phyloP scores from a whole-genome alignment of 2,113 vertebrate genomes.

The Aramus guarauna region DNA sequence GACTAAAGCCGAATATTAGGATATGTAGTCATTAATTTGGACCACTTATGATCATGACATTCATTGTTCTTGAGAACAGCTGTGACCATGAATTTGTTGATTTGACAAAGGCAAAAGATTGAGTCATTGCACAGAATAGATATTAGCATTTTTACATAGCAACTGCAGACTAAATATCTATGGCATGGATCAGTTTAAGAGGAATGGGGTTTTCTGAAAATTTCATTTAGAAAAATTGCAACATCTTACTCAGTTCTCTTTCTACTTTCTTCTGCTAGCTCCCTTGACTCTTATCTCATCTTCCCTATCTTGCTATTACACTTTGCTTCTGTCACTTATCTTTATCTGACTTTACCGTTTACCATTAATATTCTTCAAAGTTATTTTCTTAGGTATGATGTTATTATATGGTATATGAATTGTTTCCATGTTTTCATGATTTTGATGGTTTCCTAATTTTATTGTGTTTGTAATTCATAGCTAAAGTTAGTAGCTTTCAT shows the following conservation, averaged over 20 bases:
- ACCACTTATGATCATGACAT: neutral
- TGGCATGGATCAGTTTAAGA: neutral
- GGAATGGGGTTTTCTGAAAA: neutral
- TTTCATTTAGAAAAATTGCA: neutral
- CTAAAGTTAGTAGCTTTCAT: neutral
- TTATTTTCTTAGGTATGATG: neutral
- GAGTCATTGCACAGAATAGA: neutral
- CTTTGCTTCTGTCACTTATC: neutral
- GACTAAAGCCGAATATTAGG: neutral
- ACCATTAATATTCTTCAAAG: neutral
- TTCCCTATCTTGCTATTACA: neutral
- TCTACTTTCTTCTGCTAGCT: neutral
- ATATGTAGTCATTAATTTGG: neutral
- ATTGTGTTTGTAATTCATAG: neutral
- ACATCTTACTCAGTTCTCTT: neutral
- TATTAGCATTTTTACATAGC: neutral
- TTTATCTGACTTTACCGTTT: neutral
- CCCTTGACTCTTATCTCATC: neutral
- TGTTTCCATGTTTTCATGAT: neutral
- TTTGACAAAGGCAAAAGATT: neutral
- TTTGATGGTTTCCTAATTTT: neutral
- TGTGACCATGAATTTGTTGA: neutral
- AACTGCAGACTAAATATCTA: neutral
- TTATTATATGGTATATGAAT: neutral
- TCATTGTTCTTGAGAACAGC: neutral